These are phyloP conservation scores for Ceratosolen fusciceps DNA, from an alignment of 1,140 invertebrate genomes.

Conservation along the genomic window DNA sequence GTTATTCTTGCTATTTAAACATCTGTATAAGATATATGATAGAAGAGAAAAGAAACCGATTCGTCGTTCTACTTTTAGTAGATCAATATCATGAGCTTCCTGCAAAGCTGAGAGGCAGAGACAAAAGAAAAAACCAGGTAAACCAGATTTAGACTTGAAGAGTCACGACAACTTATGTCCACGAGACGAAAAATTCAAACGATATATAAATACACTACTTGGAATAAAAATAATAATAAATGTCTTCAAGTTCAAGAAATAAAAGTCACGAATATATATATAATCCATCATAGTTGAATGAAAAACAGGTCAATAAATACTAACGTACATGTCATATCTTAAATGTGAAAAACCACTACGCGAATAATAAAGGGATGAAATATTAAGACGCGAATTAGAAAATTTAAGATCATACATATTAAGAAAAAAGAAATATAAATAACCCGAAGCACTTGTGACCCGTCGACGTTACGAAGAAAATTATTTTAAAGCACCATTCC, in stretches of 20 bases:
- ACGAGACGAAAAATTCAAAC: background rate
- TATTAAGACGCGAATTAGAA: background rate
- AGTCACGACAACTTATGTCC: background rate
- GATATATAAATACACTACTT: background rate
- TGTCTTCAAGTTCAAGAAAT: background rate
- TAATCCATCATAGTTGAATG: background rate
- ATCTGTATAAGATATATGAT: no score
- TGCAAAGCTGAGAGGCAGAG: background rate
- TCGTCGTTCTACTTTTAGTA: background rate
- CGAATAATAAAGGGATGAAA: background rate
- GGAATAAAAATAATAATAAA: constrained; percentile 1
- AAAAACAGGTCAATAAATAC: constrained; percentile 59
- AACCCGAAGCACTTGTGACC: constrained; percentile 1
- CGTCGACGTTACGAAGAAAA: constrained; percentile 40
- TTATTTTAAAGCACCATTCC: constrained; percentile 57
- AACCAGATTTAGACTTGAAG: constrained; percentile 8
- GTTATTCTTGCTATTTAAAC: no score
- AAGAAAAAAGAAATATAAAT: constrained; percentile 7
- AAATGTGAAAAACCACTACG: constrained; percentile 33
- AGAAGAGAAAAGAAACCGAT: no score
- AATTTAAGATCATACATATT: constrained; percentile 23
- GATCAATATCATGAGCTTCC: constrained; percentile 32
- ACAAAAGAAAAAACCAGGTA: background rate
- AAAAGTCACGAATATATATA: constrained; percentile 10
- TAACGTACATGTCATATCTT: constrained; percentile 56